phyloP scores from a whole-genome alignment of 2,113 vertebrate genomes.

The Labrus mixtus region DNA sequence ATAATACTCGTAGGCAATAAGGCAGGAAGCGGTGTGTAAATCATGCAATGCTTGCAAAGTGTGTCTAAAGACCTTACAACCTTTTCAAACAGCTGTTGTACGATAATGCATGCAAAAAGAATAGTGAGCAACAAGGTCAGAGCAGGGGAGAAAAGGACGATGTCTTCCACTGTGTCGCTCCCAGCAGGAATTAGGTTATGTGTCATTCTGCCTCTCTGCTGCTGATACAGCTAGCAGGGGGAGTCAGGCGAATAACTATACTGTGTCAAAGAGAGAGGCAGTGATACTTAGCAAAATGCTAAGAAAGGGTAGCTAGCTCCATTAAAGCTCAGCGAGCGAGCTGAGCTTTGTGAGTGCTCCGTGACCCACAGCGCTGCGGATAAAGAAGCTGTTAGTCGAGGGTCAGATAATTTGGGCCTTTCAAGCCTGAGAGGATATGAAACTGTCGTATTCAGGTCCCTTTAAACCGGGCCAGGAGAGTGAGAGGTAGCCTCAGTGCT shows the following conservation, averaged over 20 bases:
- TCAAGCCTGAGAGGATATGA: slow-evolving; percentile 9
- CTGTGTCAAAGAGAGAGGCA: slow-evolving; percentile 11
- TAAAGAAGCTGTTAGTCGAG: slow-evolving; percentile 34
- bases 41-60: no score
- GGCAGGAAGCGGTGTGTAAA: neutral
- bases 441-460: slow-evolving; percentile 1
- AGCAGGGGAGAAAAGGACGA: neutral
- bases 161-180: slow-evolving; percentile 1
- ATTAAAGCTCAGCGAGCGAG: slow-evolving; percentile 25
- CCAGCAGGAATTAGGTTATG: slow-evolving; percentile 31
- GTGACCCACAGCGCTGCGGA: slow-evolving; percentile 44
- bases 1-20: neutral
- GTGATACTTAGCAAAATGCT: slow-evolving; percentile 18
- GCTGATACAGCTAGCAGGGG: slow-evolving; percentile 4
- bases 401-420: slow-evolving; percentile 37
- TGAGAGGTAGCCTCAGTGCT: neutral
- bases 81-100: neutral
- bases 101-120: neutral
- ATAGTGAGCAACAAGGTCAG: neutral
- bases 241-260: neutral
- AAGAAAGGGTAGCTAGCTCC: slow-evolving; percentile 15
- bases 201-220: slow-evolving; percentile 12
- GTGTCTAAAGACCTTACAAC: no score
- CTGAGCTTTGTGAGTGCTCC: slow-evolving; percentile 53
- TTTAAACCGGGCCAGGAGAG: neutral